Conservation (phyloP, 2,888 invertebrate species). For the Augochlorella aurata region DNA sequence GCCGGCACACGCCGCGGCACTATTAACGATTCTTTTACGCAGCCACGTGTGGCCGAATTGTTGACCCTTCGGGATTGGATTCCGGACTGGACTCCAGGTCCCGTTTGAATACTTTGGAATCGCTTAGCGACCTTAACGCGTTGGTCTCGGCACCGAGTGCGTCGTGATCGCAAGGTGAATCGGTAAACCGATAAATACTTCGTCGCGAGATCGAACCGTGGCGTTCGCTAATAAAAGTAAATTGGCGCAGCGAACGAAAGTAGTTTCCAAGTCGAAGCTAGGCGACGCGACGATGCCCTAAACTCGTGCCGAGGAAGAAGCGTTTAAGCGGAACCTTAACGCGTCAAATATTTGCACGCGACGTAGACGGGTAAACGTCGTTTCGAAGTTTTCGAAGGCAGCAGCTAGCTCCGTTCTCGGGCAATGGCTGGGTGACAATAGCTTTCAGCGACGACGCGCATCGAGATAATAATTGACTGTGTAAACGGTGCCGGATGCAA, state of each 20-base stretch:
- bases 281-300: neutral
- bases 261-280: neutral
- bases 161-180: neutral
- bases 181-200: neutral
- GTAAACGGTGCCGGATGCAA: constrained; percentile 57
- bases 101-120: neutral
- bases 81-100: neutral
- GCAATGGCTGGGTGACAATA: constrained; percentile 23
- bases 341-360: constrained; percentile 20
- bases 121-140: too few relatives aligned
- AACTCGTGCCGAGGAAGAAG: neutral
- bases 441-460: constrained; percentile 25
- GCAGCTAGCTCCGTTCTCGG: neutral
- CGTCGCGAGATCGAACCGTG: neutral
- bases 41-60: neutral
- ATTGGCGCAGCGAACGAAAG: neutral
- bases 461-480: constrained; percentile 66
- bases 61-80: neutral
- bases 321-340: constrained; percentile 9
- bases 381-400: constrained; percentile 1
- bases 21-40: neutral
- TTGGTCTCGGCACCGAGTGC: too few relatives aligned
- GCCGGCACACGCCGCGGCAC: constrained; percentile 42
- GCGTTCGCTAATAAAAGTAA: neutral
- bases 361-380: constrained; percentile 13